These are phyloP conservation scores for Gnathonemus echidnorhynchus DNA, from an alignment of 2,113 vertebrate species.

Conservation along the genomic window DNA sequence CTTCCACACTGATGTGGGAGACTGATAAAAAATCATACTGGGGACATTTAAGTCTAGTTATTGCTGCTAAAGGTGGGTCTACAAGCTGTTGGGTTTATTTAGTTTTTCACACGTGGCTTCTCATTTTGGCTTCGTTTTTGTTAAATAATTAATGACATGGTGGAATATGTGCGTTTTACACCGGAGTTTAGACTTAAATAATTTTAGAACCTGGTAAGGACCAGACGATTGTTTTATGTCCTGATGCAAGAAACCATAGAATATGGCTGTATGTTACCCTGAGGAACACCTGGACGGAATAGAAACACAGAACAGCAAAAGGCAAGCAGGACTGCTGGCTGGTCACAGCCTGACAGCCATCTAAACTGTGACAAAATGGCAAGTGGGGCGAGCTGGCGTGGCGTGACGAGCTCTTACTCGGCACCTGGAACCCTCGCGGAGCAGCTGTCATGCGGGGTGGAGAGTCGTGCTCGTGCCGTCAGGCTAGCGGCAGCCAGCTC, in stretches of 20 bases:
- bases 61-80: neutral
- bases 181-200: neutral
- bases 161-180: neutral
- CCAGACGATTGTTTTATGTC: neutral
- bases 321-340: neutral
- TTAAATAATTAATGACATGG: neutral
- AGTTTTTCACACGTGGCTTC: neutral
- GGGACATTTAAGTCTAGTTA: neutral
- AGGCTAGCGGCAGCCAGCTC: neutral
- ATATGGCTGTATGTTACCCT: neutral
- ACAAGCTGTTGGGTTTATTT: neutral
- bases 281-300: neutral
- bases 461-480: neutral
- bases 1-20: neutral
- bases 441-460: neutral
- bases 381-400: neutral
- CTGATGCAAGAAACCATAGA: neutral
- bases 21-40: neutral
- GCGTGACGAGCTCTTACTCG: neutral
- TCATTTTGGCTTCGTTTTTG: neutral
- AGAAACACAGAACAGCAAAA: neutral
- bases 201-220: neutral
- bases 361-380: neutral
- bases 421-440: neutral
- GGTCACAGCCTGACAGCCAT: neutral